phyloP scores from a whole-genome alignment of 2,888 invertebrate genomes.

The Alviniconcha strummeri region DNA sequence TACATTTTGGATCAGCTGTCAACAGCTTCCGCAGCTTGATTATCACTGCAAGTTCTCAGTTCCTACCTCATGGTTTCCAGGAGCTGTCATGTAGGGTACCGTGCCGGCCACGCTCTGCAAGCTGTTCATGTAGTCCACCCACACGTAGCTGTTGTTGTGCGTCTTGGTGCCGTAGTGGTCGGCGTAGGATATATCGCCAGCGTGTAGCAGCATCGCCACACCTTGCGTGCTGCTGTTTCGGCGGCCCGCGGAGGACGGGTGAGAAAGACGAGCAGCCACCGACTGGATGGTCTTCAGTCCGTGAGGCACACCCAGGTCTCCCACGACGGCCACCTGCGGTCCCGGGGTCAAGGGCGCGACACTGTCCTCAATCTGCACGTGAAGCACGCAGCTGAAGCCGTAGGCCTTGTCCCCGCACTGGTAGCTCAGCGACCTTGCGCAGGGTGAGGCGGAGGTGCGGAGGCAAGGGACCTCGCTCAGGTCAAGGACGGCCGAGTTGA shows the following conservation, averaged over 20 bases:
- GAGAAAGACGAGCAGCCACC: slow-evolving; percentile 26
- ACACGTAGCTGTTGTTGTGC: slow-evolving; percentile 44
- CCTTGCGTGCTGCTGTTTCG: background rate
- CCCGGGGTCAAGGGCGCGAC: background rate
- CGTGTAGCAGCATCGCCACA: slow-evolving; percentile 42
- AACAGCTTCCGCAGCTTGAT: no score
- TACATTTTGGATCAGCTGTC: no score
- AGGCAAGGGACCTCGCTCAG: slow-evolving; percentile 27
- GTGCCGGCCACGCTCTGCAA: slow-evolving; percentile 37
- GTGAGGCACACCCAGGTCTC: slow-evolving; percentile 41
- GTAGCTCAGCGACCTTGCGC: slow-evolving; percentile 34
- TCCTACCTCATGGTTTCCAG: slow-evolving; percentile 46
- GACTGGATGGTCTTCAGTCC: slow-evolving; percentile 39
- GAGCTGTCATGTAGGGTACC: slow-evolving; percentile 46
- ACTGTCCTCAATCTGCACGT: slow-evolving; percentile 26
- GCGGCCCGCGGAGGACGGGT: background rate
- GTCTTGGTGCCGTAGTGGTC: slow-evolving; percentile 35
- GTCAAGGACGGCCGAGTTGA: slow-evolving; percentile 40
- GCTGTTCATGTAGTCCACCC: slow-evolving; percentile 46
- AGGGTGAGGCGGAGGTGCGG: background rate
- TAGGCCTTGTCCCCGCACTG: slow-evolving; percentile 39
- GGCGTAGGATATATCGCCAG: slow-evolving; percentile 45
- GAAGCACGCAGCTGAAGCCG: slow-evolving; percentile 37
- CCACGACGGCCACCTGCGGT: slow-evolving; percentile 39
- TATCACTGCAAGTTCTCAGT: no score